phyloP scores from a whole-genome alignment of 2,888 invertebrate genomes.

The Himalopsyche tibetana region DNA sequence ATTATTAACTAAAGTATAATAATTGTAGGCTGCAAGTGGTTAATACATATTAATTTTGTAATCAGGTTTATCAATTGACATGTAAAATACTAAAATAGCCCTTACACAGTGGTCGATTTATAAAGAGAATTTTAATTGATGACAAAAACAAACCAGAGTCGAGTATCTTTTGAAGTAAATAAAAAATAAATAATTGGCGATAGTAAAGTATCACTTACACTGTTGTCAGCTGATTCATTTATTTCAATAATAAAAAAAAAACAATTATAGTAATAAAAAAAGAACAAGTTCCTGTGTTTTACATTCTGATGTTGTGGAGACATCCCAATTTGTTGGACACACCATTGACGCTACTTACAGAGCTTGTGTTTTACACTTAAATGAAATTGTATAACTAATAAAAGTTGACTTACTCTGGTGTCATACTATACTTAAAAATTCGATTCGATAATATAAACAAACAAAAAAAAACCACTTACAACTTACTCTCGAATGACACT shows the following conservation, averaged over 20 bases:
- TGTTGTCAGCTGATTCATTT: constrained; percentile 22
- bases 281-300: constrained; percentile 11
- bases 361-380: constrained; percentile 45
- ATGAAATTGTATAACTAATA: constrained; percentile 3
- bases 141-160: constrained; percentile 19
- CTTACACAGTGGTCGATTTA: no score
- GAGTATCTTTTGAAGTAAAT: not conserved
- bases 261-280: not conserved
- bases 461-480: constrained; percentile 15
- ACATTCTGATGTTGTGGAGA: constrained; percentile 32
- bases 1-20: no score
- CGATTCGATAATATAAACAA: no score
- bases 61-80: no score
- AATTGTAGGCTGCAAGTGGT: no score
- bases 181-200: constrained; percentile 16
- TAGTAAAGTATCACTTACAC: constrained; percentile 25
- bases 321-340: not conserved
- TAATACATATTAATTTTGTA: no score
- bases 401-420: constrained; percentile 29
- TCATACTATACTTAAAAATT: not conserved
- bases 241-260: constrained; percentile 8
- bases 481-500: constrained; percentile 33
- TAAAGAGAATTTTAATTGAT: constrained; percentile 8
- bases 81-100: no score
- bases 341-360: constrained; percentile 57